These are phyloP conservation scores for Molorchus minor DNA, from an alignment of 2,888 invertebrate genomes.

Conservation along the genomic window DNA sequence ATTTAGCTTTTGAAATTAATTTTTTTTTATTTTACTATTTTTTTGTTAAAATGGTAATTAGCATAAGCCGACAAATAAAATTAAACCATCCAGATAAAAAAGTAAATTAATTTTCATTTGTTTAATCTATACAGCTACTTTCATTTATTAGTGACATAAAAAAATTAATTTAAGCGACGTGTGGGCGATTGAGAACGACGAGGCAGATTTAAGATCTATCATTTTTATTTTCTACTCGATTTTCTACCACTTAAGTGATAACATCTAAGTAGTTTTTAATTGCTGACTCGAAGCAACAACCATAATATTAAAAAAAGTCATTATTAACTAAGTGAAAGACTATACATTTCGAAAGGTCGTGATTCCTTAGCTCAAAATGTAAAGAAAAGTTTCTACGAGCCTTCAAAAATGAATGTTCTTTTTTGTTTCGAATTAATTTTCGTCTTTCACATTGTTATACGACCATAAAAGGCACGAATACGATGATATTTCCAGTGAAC, in stretches of 20 bases:
- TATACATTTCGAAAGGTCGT: too few relatives aligned
- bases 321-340: too few relatives aligned
- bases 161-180: neutral
- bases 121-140: neutral
- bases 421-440: too few relatives aligned
- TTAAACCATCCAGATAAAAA: neutral
- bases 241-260: neutral
- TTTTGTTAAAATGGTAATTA: neutral
- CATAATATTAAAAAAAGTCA: too few relatives aligned
- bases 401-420: too few relatives aligned
- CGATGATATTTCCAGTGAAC: too few relatives aligned
- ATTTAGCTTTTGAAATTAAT: too few relatives aligned
- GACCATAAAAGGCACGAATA: too few relatives aligned
- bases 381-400: too few relatives aligned
- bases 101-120: neutral
- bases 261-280: neutral
- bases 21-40: too few relatives aligned
- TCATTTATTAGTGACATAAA: neutral
- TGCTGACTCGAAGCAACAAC: neutral
- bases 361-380: too few relatives aligned
- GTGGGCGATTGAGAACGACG: neutral
- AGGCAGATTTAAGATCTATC: neutral
- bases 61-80: neutral
- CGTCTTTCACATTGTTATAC: too few relatives aligned
- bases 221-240: neutral